Conservation (phyloP, 2,113 vertebrate species). For the Oncorhynchus tshawytscha region DNA sequence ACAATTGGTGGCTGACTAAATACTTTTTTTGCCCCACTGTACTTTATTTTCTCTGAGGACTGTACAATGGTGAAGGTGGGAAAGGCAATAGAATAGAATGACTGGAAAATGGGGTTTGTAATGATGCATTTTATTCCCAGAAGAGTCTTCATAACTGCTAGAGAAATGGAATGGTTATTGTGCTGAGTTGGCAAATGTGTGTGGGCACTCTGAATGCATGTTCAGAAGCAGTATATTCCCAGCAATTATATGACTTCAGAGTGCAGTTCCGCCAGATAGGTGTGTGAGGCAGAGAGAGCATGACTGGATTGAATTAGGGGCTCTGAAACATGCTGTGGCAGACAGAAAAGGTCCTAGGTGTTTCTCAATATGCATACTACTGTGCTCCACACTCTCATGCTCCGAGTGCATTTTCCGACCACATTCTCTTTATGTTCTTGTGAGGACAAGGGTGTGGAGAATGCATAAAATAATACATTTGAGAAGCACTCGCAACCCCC, state of each 20-base stretch:
- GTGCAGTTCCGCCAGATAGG: conserved; percentile 44
- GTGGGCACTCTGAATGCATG: conserved; percentile 30
- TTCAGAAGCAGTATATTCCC: conserved; percentile 45
- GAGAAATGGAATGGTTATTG: conserved; percentile 42
- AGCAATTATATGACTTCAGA: conserved; percentile 51
- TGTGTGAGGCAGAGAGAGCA: conserved; percentile 45
- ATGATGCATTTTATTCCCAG: conserved; percentile 35
- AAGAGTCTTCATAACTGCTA: conserved; percentile 29
- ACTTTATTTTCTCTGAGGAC: conserved; percentile 36
- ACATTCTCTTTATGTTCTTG: too few relatives aligned
- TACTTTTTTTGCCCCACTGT: too few relatives aligned
- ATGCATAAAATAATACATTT: too few relatives aligned
- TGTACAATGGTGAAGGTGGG: background rate
- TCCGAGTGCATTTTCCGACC: too few relatives aligned
- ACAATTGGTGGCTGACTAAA: too few relatives aligned
- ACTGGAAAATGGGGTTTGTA: conserved; percentile 21
- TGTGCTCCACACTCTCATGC: too few relatives aligned
- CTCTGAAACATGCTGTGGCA: conserved; percentile 39
- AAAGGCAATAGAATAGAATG: conserved; percentile 20
- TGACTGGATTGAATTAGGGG: conserved; percentile 50
- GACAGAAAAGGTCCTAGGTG: conserved; percentile 30
- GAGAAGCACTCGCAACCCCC: too few relatives aligned
- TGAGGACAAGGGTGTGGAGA: too few relatives aligned
- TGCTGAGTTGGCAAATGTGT: conserved; percentile 49
- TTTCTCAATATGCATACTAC: too few relatives aligned